Evolutionary conservation across 1,140 invertebrate species (phyloP), one percentile per base, ranked within the genome.

Genomic region (Trachelipus rathkii): DNA sequence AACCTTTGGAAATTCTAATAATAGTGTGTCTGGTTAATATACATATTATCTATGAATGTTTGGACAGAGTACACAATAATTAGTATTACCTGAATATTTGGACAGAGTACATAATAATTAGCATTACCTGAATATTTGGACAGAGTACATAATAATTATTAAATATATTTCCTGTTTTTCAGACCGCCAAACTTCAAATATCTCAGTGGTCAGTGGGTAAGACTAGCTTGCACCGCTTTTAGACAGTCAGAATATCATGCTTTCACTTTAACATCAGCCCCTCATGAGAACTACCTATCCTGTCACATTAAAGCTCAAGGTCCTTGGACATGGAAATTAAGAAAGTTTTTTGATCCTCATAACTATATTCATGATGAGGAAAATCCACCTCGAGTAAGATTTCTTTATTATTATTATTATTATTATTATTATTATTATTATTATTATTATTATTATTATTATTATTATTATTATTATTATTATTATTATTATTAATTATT

Each of bases 231-330:
- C 83, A 96, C 95, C 0, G 91, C 92, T 0, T 96, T 99, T 82
- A 89, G 92, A 74, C 91, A 92, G 23, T 91, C 95, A 79, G 97
- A 99, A 84, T 98, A 95, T 85, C 97, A 99, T 85, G 97, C 96
- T 0, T 98, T 99, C 83, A 99, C 97, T 0, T 85, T 99, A 67
- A 99, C 97, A 0, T 99, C 97, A 13, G 96, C 96, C 0, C 97
- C 97, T 0, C 97, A 99, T 83, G 96, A 99, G 84, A 97, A 98
- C 85, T 97, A 93, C 83, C 87, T 99, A 0, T 97, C 95, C 0
- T 95, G 97, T 81, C 97, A 99, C 84, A 98, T 99, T 78, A 97
- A 99, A 86, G 95, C 95, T 0, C 95, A 97, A 84, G 97, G 97
- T 0, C 97, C 97, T 0, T 99, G 97, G 97, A 99, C 97, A 0